phyloP scores from a whole-genome alignment of 1,140 invertebrate genomes.

The Drosophila neocordata region DNA sequence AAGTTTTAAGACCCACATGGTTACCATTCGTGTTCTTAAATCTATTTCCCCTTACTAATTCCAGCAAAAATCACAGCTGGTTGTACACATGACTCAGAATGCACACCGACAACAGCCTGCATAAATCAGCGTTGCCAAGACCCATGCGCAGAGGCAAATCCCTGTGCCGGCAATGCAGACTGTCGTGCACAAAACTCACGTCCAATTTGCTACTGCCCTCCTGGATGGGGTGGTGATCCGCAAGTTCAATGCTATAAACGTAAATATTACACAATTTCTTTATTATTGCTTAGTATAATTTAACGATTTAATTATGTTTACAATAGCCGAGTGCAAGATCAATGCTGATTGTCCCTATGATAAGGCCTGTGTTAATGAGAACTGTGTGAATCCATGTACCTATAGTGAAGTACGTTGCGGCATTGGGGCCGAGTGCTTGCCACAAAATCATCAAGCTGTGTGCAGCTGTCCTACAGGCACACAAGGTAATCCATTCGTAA shows the following conservation, averaged over 20 bases:
- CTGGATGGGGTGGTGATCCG: conserved; percentile 93
- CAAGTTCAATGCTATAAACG: conserved; percentile 93
- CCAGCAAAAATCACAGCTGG: conserved; percentile 84
- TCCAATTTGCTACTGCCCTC: conserved; percentile 91
- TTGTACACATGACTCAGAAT: conserved; percentile 89
- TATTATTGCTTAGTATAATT: neutral
- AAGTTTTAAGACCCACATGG: conserved; percentile 28
- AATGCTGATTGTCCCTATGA: conserved; percentile 94
- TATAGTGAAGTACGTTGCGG: conserved; percentile 87
- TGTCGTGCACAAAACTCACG: conserved; percentile 89
- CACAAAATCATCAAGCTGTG: conserved; percentile 89
- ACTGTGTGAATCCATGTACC: conserved; percentile 91
- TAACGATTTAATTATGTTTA: no score
- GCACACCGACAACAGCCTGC: conserved; percentile 90
- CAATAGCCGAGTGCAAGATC: conserved; percentile 90
- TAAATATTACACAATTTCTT: conserved; percentile 83
- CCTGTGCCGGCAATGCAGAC: conserved; percentile 91
- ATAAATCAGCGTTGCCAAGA: conserved; percentile 90
- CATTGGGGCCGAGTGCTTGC: conserved; percentile 90
- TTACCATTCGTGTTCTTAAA: neutral
- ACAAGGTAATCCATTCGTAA: conserved; percentile 91
- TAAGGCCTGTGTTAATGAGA: conserved; percentile 90
- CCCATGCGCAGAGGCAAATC: conserved; percentile 89
- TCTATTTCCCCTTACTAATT: neutral
- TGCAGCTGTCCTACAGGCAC: conserved; percentile 93